phyloP scores from a whole-genome alignment of 2,113 vertebrate genomes.

The Pimephales promelas region DNA sequence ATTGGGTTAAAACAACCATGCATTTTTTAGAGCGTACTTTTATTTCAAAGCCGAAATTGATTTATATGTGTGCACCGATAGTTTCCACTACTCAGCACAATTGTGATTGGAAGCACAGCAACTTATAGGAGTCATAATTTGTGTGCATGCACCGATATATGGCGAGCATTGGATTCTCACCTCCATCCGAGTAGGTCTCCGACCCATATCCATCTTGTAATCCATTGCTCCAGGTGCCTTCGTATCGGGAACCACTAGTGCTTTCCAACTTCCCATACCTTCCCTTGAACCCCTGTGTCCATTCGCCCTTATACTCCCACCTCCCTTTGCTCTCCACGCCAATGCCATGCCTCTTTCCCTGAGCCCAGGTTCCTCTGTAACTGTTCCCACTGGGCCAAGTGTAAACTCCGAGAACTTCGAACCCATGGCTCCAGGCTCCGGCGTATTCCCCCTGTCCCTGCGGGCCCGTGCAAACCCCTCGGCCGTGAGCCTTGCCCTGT shows the following conservation, averaged over 20 bases:
- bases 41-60: too few species aligned
- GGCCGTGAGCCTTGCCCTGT: slow-evolving; percentile 97
- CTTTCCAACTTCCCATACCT: slow-evolving; percentile 97
- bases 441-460: slow-evolving; percentile 98
- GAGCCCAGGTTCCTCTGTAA: slow-evolving; percentile 97
- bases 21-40: too few species aligned
- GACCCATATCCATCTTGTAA: slow-evolving; percentile 98
- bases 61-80: not conserved
- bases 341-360: slow-evolving; percentile 96
- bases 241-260: slow-evolving; percentile 90
- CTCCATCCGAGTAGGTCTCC: slow-evolving; percentile 97
- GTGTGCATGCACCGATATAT: not conserved
- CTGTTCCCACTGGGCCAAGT: slow-evolving; percentile 98
- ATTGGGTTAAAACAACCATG: too few species aligned
- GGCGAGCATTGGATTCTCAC: slow-evolving; percentile 75
- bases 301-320: slow-evolving; percentile 98
- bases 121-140: not conserved
- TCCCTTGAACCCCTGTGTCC: slow-evolving; percentile 98
- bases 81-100: too few species aligned
- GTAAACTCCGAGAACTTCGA: slow-evolving; percentile 97
- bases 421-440: slow-evolving; percentile 96
- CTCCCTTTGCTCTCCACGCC: slow-evolving; percentile 97
- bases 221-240: slow-evolving; percentile 98
- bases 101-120: not conserved
- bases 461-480: slow-evolving; percentile 96